Percentiles rank a stretch among this genome's conserved stretches.
phyloP scores from a whole-genome alignment of 2,888 invertebrate species.

The Smittia aterrima region DNA sequence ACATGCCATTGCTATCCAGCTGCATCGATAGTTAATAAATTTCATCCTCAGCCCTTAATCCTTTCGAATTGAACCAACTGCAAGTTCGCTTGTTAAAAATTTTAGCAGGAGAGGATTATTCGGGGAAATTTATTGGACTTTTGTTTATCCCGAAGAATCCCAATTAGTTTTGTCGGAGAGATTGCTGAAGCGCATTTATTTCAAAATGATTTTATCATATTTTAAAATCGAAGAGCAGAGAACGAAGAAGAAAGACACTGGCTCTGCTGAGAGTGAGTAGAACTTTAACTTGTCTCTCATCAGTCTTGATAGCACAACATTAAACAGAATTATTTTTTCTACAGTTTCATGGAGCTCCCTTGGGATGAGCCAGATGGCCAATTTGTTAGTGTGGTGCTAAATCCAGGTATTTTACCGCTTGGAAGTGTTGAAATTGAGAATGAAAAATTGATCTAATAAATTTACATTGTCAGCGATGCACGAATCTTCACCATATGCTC shows the following conservation, averaged over 20 bases:
- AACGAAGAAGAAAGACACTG: no score
- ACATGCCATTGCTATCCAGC: neutral
- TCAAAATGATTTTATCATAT: neutral
- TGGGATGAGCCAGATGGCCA: constrained; percentile 29
- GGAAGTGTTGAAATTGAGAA: constrained; percentile 6
- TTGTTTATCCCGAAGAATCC: neutral
- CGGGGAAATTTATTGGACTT: constrained; percentile 14
- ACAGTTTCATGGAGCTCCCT: neutral
- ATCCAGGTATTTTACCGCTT: neutral
- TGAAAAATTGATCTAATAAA: constrained; percentile 27
- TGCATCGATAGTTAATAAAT: constrained; percentile 12
- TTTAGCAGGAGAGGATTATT: constrained; percentile 12
- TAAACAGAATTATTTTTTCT: neutral
- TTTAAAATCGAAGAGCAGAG: no score
- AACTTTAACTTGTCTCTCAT: no score
- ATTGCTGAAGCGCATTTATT: neutral
- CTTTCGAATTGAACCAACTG: constrained; percentile 23
- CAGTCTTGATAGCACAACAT: neutral
- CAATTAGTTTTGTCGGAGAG: neutral
- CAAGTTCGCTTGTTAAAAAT: constrained; percentile 1
- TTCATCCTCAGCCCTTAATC: neutral
- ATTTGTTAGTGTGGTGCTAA: constrained; percentile 18
- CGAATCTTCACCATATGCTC: neutral
- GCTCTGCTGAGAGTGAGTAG: no score
- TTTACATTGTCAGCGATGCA: neutral